Evolutionary conservation across 1,140 invertebrate genomes (phyloP), one percentile per base, ranked within the genome.

Genomic region (Eubasilissa regina): DNA sequence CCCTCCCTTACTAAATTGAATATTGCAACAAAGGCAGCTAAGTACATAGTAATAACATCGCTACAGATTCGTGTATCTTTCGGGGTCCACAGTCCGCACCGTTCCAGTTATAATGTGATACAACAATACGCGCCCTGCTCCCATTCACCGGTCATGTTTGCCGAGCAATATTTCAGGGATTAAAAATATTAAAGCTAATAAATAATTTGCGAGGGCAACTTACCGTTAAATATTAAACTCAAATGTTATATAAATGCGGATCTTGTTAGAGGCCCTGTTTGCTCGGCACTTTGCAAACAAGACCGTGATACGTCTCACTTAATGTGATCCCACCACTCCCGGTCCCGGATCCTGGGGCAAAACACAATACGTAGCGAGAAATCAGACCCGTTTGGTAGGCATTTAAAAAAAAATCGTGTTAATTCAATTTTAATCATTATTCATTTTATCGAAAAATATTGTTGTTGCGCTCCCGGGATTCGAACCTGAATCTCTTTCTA

Each of bases 171-270:
- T 78, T 77, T 82, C 80, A 82, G 68, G 80, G 80, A 82, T 82
- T 82, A 82, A 82, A 81, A 82, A 82, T 82, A 82, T 82, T 64
- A 79, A 45, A 79, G 75, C 80, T 78, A 77, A 79, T 82, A 77
- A 82, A 82, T 82, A 77, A 79, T 81, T 78, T 60, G 51, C 62
- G 56, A 64, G 45, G 44, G 13, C 55, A 75, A 81, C 25, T 53
- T 75, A 76, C 73, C 77, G 73, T 76, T 76, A 79, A 64, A 72
- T 73, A 79, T 79, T 79, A 82, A 82, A 81, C 53, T 78, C 77
- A 77, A 81, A 82, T 79, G 35, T 66, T 79, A 55, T 58, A 78
- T 74, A 79, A 82, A 82, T 77, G 75, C 79, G 19, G 51, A 15
- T 17, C 55, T 58, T 47, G 58, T 58, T 70, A 70, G 60, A 25